A percentile compares a stretch with the other conserved stretches of the same genome.
These are phyloP conservation scores for Zeuzera pyrina DNA, from an alignment of 2,888 invertebrate species.

Conservation along the genomic window DNA sequence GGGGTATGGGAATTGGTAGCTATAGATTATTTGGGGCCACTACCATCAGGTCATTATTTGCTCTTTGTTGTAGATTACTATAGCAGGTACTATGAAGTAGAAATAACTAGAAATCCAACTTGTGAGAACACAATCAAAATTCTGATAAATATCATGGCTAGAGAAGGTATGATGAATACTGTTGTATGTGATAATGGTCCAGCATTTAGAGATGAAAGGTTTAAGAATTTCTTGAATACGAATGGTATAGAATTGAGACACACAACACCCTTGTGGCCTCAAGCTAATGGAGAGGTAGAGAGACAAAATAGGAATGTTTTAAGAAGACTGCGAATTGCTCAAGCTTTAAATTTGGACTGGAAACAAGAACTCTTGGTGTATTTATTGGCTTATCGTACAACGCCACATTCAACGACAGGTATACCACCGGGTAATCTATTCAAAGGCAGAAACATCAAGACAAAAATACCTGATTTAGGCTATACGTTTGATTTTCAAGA, in stretches of 20 bases:
- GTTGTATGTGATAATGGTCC: slow-evolving; percentile 9
- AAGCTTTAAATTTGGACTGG: slow-evolving; percentile 1
- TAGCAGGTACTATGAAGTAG: no score
- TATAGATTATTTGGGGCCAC: slow-evolving; percentile 9
- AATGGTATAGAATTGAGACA: slow-evolving; percentile 5
- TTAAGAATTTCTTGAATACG: slow-evolving; percentile 4
- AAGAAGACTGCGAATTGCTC: slow-evolving; percentile 1
- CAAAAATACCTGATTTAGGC: neutral
- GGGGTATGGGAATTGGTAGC: slow-evolving; percentile 5
- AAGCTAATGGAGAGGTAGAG: slow-evolving; percentile 10
- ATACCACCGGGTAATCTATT: slow-evolving; percentile 1
- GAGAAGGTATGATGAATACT: slow-evolving; percentile 8
- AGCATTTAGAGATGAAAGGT: slow-evolving; percentile 6
- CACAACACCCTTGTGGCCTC: slow-evolving; percentile 9
- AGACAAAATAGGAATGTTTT: no score
- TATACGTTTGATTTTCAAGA: neutral
- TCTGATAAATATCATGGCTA: slow-evolving; percentile 2
- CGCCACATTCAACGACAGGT: neutral
- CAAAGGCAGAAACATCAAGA: neutral
- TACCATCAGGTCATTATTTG: slow-evolving; percentile 9
- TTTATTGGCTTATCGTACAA: neutral
- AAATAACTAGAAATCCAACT: slow-evolving; percentile 3
- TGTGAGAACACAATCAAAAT: slow-evolving; percentile 7
- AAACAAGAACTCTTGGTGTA: neutral
- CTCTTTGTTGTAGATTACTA: slow-evolving; percentile 9